phyloP scores from a whole-genome alignment of 2,113 vertebrate species.

The Ploceus nigricollis region DNA sequence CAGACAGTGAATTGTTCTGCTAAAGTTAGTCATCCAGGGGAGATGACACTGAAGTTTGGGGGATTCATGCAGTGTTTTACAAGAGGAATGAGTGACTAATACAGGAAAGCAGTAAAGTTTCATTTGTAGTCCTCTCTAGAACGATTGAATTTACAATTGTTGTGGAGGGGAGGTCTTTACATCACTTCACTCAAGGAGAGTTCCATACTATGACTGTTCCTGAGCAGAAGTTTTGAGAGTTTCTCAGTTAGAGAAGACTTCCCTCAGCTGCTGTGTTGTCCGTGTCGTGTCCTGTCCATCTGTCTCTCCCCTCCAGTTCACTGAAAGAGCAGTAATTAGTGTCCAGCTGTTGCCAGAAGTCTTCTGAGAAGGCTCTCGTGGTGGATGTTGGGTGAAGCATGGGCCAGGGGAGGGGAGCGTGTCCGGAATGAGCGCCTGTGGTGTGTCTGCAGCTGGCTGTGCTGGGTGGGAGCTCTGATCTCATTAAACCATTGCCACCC shows the following conservation, averaged over 20 bases:
- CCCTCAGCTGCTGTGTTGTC: rapidly evolving
- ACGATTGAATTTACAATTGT: background rate
- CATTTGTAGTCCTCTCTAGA: background rate
- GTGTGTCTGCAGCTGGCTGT: background rate
- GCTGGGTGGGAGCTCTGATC: background rate
- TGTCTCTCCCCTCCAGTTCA: rapidly evolving
- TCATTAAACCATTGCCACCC: background rate
- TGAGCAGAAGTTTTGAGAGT: background rate
- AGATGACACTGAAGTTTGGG: background rate
- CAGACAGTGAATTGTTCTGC: background rate
- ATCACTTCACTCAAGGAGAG: background rate
- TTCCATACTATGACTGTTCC: too few relatives aligned
- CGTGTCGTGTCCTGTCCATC: rapidly evolving
- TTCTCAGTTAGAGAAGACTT: background rate
- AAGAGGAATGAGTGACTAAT: background rate
- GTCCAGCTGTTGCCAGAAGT: background rate
- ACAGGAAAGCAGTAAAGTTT: background rate
- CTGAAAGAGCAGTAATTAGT: background rate
- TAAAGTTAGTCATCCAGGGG: background rate
- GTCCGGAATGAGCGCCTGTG: rapidly evolving
- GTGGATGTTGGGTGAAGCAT: background rate
- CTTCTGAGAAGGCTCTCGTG: background rate
- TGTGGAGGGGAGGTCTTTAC: background rate
- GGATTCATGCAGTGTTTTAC: background rate
- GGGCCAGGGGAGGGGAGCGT: background rate